These are phyloP conservation scores for Cygnus olor DNA, from an alignment of 2,797 vertebrate species.

Conservation along the genomic window DNA sequence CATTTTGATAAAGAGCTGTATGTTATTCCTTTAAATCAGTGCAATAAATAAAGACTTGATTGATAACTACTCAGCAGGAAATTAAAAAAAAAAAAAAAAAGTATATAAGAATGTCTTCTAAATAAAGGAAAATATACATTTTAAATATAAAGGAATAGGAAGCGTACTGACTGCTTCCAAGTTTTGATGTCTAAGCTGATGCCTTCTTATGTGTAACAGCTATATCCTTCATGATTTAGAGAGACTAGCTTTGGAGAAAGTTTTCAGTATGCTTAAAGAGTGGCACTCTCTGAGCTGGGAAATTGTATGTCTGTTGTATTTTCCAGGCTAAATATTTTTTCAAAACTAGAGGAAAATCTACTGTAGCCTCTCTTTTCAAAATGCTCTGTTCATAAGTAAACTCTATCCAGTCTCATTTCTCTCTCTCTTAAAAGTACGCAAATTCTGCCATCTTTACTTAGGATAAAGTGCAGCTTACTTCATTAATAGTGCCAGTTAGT, in stretches of 20 bases:
- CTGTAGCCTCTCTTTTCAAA: not conserved
- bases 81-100: not conserved
- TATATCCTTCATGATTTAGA: not conserved
- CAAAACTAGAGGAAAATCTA: not conserved
- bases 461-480: slow-evolving; percentile 42
- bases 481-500: slow-evolving; percentile 39
- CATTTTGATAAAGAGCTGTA: not conserved
- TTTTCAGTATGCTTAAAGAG: not conserved
- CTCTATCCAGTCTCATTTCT: not conserved
- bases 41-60: not conserved
- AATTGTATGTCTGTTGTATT: not conserved
- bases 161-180: not conserved
- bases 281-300: not conserved
- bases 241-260: not conserved
- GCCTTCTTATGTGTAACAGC: not conserved
- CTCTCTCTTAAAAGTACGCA: not conserved
- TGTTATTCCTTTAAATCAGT: not conserved
- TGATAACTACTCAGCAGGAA: not conserved
- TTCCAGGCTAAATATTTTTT: not conserved
- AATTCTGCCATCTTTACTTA: slow-evolving; percentile 47
- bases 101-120: not conserved
- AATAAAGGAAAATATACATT: not conserved
- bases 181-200: not conserved
- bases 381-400: not conserved
- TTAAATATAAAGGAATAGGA: not conserved